Evolutionary conservation across 2,113 vertebrate genomes (phyloP).

Genomic region (Periophthalmodon schlosseri): DNA sequence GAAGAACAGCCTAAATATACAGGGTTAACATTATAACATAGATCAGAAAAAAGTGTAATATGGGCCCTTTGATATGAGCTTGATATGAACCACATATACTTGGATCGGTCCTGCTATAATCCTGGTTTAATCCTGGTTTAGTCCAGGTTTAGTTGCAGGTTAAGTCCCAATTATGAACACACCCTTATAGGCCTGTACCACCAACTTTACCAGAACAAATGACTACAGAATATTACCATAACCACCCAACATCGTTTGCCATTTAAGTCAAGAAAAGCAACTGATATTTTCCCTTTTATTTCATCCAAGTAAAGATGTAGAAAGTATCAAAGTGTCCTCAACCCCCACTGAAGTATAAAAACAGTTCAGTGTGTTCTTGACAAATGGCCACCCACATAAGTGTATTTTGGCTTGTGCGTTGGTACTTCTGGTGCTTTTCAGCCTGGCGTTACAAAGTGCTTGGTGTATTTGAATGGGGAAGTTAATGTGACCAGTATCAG

Average conservation of each 20-base stretch:
- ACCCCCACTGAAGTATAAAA: too few relatives aligned
- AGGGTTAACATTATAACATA: too few relatives aligned
- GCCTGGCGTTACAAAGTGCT: neutral
- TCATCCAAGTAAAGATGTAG: neutral
- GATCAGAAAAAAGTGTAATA: too few relatives aligned
- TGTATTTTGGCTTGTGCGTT: neutral
- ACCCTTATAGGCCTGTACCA: too few relatives aligned
- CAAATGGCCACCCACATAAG: neutral
- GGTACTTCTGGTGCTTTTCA: neutral
- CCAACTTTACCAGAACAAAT: too few relatives aligned
- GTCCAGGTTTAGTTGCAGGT: neutral
- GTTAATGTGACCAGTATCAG: neutral
- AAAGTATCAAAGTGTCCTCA: neutral
- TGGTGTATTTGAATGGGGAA: neutral
- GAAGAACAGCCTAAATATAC: too few relatives aligned
- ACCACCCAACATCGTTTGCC: neutral
- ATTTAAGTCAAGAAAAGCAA: neutral
- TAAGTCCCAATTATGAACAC: too few relatives aligned
- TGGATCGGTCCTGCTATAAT: neutral
- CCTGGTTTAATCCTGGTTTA: neutral
- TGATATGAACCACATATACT: too few relatives aligned
- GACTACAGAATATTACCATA: too few relatives aligned
- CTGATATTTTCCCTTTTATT: neutral
- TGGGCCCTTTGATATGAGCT: too few relatives aligned
- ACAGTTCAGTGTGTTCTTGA: neutral